A percentile compares a stretch with the other conserved stretches of the same genome.
Conservation (phyloP, 2,888 invertebrate species). For the Dicyrtoma fusca region DNA sequence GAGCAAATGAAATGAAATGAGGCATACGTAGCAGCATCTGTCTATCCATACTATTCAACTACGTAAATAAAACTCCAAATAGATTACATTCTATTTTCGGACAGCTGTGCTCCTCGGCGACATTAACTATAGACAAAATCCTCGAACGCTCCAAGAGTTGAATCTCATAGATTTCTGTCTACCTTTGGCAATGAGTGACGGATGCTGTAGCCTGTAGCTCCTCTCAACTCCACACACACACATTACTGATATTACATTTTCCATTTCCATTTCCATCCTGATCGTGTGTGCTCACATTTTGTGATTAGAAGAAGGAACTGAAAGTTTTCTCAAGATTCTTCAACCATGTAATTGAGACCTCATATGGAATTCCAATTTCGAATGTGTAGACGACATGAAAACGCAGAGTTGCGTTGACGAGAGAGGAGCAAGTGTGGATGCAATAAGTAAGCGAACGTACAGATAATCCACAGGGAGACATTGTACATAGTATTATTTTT, state of each 20-base stretch:
- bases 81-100: constrained; percentile 30
- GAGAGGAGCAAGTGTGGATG: no score
- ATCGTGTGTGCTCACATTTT: not conserved
- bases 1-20: constrained; percentile 21
- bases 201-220: no score
- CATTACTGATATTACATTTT: no score
- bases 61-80: constrained; percentile 32
- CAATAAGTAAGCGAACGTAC: no score
- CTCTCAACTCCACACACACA: no score
- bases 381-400: not conserved
- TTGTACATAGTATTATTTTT: no score
- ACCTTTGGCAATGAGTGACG: no score
- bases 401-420: not conserved
- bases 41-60: constrained; percentile 12
- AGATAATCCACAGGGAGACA: no score
- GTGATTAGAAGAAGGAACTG: not conserved
- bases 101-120: not conserved
- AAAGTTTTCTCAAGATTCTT: constrained; percentile 1
- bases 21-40: constrained; percentile 19
- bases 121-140: not conserved
- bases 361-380: not conserved
- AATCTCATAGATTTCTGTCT: no score
- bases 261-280: no score
- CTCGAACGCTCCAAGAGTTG: not conserved
- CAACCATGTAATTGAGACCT: constrained; percentile 13